A percentile compares a stretch with the other conserved stretches of the same genome.
These are phyloP conservation scores for Hiodon tergisus DNA, from an alignment of 2,113 vertebrate genomes.

Conservation along the genomic window DNA sequence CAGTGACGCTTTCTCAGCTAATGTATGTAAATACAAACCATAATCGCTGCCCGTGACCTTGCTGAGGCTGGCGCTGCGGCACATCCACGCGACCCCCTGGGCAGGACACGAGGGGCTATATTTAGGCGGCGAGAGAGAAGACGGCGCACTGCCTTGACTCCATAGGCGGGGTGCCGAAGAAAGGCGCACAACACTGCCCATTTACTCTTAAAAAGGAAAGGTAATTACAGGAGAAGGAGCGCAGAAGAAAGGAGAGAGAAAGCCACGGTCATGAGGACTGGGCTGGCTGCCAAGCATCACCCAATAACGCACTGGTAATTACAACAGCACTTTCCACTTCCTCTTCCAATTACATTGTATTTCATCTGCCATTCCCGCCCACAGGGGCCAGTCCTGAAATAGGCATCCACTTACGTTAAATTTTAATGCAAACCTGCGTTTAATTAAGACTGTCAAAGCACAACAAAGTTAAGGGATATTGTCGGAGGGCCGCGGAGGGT, in stretches of 20 bases:
- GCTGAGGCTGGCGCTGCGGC: too few species aligned
- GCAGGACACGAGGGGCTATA: too few species aligned
- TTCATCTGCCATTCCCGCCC: slow-evolving; percentile 23
- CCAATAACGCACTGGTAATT: slow-evolving; percentile 35
- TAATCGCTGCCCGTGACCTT: too few species aligned
- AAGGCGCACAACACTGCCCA: slow-evolving; percentile 16
- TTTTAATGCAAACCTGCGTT: slow-evolving; percentile 28
- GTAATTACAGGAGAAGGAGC: slow-evolving; percentile 37
- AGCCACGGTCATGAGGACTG: slow-evolving; percentile 29
- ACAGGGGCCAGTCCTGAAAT: slow-evolving; percentile 26
- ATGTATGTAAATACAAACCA: too few species aligned
- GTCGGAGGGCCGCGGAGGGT: slow-evolving; percentile 12
- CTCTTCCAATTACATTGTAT: slow-evolving; percentile 32
- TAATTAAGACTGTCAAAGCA: slow-evolving; percentile 24
- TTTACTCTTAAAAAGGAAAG: slow-evolving; percentile 29
- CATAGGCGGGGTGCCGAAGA: slow-evolving; percentile 25
- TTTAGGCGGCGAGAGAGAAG: neutral
- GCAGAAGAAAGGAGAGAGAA: slow-evolving; percentile 11
- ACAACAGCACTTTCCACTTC: slow-evolving; percentile 31
- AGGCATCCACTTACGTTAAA: slow-evolving; percentile 19
- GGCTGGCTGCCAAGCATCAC: slow-evolving; percentile 36
- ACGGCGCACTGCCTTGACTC: slow-evolving; percentile 25
- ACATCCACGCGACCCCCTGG: too few species aligned
- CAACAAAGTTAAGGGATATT: slow-evolving; percentile 14
- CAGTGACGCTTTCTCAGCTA: too few species aligned